Percentiles rank a stretch among this genome's conserved stretches.
phyloP scores from a whole-genome alignment of 1,140 invertebrate genomes.

The Pantala flavescens region DNA sequence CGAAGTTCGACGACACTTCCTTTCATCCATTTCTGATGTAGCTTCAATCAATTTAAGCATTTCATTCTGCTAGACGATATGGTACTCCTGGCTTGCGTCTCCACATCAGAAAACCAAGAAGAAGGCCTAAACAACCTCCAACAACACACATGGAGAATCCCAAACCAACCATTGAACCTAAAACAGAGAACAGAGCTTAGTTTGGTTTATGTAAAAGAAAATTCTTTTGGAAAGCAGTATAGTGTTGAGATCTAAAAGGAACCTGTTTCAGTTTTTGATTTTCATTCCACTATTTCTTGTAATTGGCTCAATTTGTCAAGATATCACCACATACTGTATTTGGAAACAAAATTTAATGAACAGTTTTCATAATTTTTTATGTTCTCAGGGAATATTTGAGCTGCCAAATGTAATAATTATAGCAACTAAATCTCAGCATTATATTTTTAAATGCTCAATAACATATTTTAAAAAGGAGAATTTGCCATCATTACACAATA shows the following conservation, averaged over 20 bases:
- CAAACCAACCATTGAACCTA: constrained; percentile 34
- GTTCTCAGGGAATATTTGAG: too few species aligned
- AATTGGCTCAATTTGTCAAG: not conserved
- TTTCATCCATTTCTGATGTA: not conserved
- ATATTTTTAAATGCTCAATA: too few species aligned
- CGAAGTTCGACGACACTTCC: not conserved
- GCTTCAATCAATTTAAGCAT: not conserved
- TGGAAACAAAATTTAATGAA: too few species aligned
- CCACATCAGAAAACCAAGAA: constrained; percentile 36
- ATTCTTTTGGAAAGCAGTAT: not conserved
- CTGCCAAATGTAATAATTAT: too few species aligned
- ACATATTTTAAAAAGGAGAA: too few species aligned
- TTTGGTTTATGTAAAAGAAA: not conserved
- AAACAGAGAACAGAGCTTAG: not conserved
- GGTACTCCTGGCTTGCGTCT: constrained; percentile 27
- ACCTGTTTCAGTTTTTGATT: not conserved
- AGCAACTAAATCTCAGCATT: too few species aligned
- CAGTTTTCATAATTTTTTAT: too few species aligned
- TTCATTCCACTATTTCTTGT: not conserved
- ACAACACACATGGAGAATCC: constrained; percentile 35
- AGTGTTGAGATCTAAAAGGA: too few species aligned
- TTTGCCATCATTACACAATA: too few species aligned
- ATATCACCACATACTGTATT: too few species aligned
- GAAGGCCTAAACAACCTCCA: constrained; percentile 32
- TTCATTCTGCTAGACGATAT: constrained; percentile 21